Base-by-base conservation (phyloP, 1,140 invertebrate species). In the Halyomorpha halys region DNA sequence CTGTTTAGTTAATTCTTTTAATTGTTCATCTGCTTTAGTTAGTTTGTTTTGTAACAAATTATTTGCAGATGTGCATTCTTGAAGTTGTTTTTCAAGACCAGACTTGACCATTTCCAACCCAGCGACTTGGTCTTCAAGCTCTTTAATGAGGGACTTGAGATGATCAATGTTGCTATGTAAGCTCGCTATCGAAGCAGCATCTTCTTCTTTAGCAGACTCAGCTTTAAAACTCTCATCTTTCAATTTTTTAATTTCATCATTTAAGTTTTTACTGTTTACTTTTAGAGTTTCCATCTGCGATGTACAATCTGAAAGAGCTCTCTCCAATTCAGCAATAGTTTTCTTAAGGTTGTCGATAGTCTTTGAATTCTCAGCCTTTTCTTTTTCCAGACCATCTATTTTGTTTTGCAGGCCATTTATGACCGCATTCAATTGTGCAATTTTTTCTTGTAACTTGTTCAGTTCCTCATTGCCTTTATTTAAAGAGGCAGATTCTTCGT, bases 331-430 rank as follows among this genome's bases (percentile, higher is more conserved):
- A 16, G 27, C 30, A 8, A 45, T 27, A 21, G 39, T 15, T 45
- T 64, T 64, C 19, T 64, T 27, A 8, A 59, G 30, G 34, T 13
- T 45, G 14, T 59, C 44, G 2, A 16, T 51, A 34, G 59, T 39
- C 21, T 39, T 44, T 11, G 25, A 11, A 16, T 21, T 25, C 16
- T 34, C 30, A 16, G 13, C 30, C 4, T 19, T 39, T 44, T 39
- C 30, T 15, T 60, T 60, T 34, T 44, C 25, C 8, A 60, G 16
- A 5, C 9, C 16, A 39, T 60, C 34, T 19, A 44, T 60, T 39
- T 60, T 25, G 34, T 18, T 39, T 18, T 60, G 8, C 0, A 60
- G 14, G 14, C 59, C 59, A 18, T 18, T 2, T 44, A 60, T 60
- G 16, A 16, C 3, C 2, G 15, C 9, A n/a, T 39, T 44, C 15